Conservation (phyloP, 2,113 vertebrate genomes). For the Chiloscyllium plagiosum region DNA sequence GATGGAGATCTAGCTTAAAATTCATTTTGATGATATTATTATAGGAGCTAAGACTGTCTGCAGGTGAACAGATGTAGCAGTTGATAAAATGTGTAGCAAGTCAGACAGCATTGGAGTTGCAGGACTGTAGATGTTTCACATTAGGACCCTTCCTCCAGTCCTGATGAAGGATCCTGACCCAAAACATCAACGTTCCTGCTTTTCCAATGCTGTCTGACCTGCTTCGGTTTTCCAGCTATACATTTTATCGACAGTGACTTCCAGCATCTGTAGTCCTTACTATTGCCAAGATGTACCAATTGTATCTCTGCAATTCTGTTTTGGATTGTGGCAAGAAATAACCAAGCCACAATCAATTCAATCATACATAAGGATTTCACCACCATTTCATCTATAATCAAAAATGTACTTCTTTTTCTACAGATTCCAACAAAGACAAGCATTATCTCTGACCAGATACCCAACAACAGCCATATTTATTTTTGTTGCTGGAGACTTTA, state of each 20-base stretch:
- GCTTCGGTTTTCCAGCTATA: too few relatives aligned
- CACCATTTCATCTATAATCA: background rate
- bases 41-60: background rate
- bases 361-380: background rate
- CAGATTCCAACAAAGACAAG: background rate
- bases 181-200: too few relatives aligned
- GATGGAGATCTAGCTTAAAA: background rate
- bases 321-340: background rate
- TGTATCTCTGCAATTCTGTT: background rate
- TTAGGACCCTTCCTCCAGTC: too few relatives aligned
- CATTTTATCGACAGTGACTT: too few relatives aligned
- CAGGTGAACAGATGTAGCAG: background rate
- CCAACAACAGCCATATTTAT: background rate
- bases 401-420: background rate
- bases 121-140: too few relatives aligned
- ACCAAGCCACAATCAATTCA: background rate
- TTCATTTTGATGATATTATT: background rate
- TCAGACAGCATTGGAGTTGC: too few relatives aligned
- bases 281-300: background rate
- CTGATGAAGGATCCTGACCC: too few relatives aligned
- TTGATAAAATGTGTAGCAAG: too few relatives aligned
- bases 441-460: background rate
- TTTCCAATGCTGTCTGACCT: too few relatives aligned
- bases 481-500: background rate
- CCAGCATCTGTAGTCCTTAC: too few relatives aligned